Evolutionary conservation across 30 jellyfish, hydroid and myxozoan genomes (phyloP), one percentile per base, ranked within the genome.

Genomic region (Chrysaora quinquecirrha): DNA sequence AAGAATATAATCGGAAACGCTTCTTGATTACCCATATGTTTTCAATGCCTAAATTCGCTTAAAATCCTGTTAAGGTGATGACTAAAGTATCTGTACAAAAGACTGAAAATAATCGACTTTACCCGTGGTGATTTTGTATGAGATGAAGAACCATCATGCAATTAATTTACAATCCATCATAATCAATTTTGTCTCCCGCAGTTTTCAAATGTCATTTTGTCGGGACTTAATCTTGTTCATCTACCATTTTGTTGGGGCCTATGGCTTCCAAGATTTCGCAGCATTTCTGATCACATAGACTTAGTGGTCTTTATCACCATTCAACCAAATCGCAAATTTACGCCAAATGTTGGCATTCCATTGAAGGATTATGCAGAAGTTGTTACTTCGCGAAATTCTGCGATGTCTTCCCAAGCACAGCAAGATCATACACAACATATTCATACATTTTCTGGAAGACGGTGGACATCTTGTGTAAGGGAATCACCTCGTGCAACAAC

Each of bases 131-230:
- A 52, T 2, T 52, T 20, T 52, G 68, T 20, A 25, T 52, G 12
- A 12, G 68, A 52, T 52, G 27, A 20, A 20, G 68, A 52, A 2
- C 25, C 29, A 52, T 52, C 68, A 52, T 52, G 29, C 68, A 52
- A 52, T 52, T 20, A 52, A 52, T 3, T 4, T 52, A 52, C 68
- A 52, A 52, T 3, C 68, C 68, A 19, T 52, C 68, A 52, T 52
- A 52, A 52, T 52, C 25, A 52, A 20, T 52, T 9, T 52, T 19
- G 68, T 20, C 25, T 52, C 68, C 68, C 68, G 68, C 68, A 52
- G 68, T 19, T 52, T 52, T 9, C 19, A 16, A 52, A 20, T 52
- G 68, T 52, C 68, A 52, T 52, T 52, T 19, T 52, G 3, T 52
- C 3, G 27, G 27, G 29, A 4, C 68, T 7, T 52, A 52, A 52